Evolutionary conservation across 2,888 invertebrate species (phyloP), one percentile per base, ranked within the genome.

Genomic region (Aleiodes alternator): DNA sequence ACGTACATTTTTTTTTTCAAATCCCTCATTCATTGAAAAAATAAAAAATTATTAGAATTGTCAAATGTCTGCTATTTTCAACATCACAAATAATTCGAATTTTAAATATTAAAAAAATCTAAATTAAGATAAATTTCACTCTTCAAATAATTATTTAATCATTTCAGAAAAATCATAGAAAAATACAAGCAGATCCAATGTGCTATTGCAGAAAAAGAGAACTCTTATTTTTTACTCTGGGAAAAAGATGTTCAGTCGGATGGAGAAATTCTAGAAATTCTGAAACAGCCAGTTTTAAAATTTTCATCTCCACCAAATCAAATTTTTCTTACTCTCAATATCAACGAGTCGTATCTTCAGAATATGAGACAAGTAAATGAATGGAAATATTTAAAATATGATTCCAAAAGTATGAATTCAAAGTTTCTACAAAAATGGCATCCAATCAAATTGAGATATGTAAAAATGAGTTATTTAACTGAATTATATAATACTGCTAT

Each of bases 401-500:
- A 81, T 5, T 66, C 75, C 5, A 80, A 79, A 73, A 68, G 57
- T 6, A 55, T 74, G 57, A 73, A 77, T 23, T 57, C 76, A 11
- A 82, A 82, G 66, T 75, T 78, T 55, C 61, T 69, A 48, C 75
- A 72, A 48, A 78, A 76, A 48, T 79, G 77, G 79, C 29, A 74
- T 68, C 69, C 61, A 11, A 50, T 81, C 34, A 77, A 72, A 38
- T 73, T 43, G 6, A 74, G 79, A 31, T 79, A 80, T 68, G 69
- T 79, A 59, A 75, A 78, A 59, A 77, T 76, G 0, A 56, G 61
- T 43, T 56, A 57, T 16, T 16, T 82, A 3, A 80, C 79, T 70
- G 79, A 72, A 72, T 68, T 72, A 9, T 95, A 95, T 87, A 96
- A 96, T 87, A 92, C 93, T 83, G 95, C 96, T 53, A 87, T 96